phyloP scores from a whole-genome alignment of 2,113 vertebrate genomes.

The Cyanocitta stelleri region DNA sequence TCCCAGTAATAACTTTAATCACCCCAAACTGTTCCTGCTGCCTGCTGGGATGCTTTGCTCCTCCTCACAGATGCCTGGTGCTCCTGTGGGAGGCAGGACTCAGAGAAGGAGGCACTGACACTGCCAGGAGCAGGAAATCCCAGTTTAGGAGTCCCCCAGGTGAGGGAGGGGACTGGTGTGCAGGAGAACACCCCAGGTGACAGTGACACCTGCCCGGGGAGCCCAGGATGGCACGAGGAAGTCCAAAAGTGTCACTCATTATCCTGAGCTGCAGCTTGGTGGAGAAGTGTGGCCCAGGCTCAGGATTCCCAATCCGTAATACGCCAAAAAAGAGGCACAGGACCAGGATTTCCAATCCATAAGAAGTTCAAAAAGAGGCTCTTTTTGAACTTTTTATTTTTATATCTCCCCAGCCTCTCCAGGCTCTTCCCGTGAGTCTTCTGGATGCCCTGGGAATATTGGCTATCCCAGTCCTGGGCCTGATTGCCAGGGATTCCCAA shows the following conservation, averaged over 20 bases:
- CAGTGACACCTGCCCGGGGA: neutral
- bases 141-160: accelerated
- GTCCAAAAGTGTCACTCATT: neutral
- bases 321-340: neutral
- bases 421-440: neutral
- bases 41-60: neutral
- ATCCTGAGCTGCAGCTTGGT: neutral
- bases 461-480: neutral
- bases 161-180: neutral
- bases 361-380: neutral
- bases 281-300: neutral
- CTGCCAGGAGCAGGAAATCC: neutral
- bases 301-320: neutral
- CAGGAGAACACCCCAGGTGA: neutral
- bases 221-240: neutral
- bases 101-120: neutral
- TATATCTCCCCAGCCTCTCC: neutral
- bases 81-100: neutral
- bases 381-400: neutral
- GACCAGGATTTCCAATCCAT: neutral
- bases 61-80: neutral
- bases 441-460: neutral
- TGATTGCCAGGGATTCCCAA: neutral
- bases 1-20: constrained; percentile 3
- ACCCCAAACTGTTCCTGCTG: neutral